Base-by-base conservation (phyloP, 2,113 vertebrate genomes). In the Sceloporus tristichus region DNA sequence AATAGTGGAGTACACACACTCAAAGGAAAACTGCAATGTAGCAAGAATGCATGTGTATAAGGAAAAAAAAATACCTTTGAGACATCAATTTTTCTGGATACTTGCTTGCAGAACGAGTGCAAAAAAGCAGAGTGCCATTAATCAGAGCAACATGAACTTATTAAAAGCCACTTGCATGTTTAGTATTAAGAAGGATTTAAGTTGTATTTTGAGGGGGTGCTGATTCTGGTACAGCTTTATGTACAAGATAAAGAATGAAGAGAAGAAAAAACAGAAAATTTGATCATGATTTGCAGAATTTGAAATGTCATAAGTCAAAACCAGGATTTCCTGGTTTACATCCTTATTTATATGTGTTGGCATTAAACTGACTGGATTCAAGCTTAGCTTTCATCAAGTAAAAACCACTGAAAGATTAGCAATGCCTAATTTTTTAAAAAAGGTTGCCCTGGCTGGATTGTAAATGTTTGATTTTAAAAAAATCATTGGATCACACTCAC, bases 21-120 rank as follows among this genome's bases (percentile, higher is more conserved):
- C 86, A 85, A 85, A 92, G 95, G 93, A 96, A 95, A 96, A 95
- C 77, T 94, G 94, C 93, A 95, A 92, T 65, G 90, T 77, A 78
- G 86, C 89, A 75, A 86, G 62, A 62, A 73, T 56, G n/a, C 54
- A 75, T 34, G 2, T 38, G 53, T 29, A 62, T 62, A 38, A 42
- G 78, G 78, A 34, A 34, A 34, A 9, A 73, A 80, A 70, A 62
- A 62, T 78, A 74, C 59, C 56, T 91, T 87, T 92, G 85, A 78
- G 91, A 87, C 85, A 90, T 16, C 79, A 65, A 87, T 62, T 48
- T 87, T 73, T 80, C 38, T 81, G 53, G 82, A 80, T 82, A 85
- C 79, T 76, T 83, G 14, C 19, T 14, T 75, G 25, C 84, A 87
- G 29, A 54, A 56, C 29, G 48, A 66, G 38, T 0, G 18, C 82